Conservation (phyloP, 2,797 vertebrate species). For the Diplodus sargus region DNA sequence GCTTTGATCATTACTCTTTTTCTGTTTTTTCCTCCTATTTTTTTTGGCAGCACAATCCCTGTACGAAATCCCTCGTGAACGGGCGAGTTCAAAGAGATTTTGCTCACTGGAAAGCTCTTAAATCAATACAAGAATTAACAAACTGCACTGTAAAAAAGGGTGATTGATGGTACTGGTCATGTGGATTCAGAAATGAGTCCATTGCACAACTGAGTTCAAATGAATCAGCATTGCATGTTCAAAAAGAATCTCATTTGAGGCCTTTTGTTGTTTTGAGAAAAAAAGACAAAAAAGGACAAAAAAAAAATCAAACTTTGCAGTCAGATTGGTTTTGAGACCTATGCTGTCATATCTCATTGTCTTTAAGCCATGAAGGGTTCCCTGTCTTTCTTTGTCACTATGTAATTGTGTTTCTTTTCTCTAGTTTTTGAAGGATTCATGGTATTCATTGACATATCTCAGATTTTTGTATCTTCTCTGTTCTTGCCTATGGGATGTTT, state of each 20-base stretch:
- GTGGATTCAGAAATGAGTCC: conserved; percentile 69
- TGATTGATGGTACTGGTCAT: conserved; percentile 68
- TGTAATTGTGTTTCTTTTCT: conserved; percentile 38
- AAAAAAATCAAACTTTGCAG: conserved; percentile 57
- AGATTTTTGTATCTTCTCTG: conserved; percentile 45
- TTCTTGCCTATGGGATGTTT: conserved; percentile 48
- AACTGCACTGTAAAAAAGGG: conserved; percentile 71
- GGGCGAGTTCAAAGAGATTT: conserved; percentile 69
- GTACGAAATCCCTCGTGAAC: conserved; percentile 63
- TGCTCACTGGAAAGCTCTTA: conserved; percentile 66
- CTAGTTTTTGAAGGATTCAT: conserved; percentile 47
- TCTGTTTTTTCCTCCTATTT: conserved; percentile 13
- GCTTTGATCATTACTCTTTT: conserved; percentile 64
- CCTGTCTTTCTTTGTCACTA: conserved; percentile 46
- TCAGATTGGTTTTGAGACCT: conserved; percentile 72
- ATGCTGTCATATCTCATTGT: conserved; percentile 64
- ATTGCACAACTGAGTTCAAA: conserved; percentile 76
- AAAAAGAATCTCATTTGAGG: conserved; percentile 67
- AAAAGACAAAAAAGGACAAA: conserved; percentile 36
- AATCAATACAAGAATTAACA: conserved; percentile 75
- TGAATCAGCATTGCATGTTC: conserved; percentile 77
- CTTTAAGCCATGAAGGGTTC: conserved; percentile 53
- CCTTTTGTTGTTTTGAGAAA: conserved; percentile 67
- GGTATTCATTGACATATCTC: conserved; percentile 61
- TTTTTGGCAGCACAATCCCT: conserved; percentile 70